Percentiles rank a stretch among this genome's conserved stretches.
phyloP scores from a whole-genome alignment of 92 coral and sea anemone genomes.

The Hydrozoanthus gracilis region DNA sequence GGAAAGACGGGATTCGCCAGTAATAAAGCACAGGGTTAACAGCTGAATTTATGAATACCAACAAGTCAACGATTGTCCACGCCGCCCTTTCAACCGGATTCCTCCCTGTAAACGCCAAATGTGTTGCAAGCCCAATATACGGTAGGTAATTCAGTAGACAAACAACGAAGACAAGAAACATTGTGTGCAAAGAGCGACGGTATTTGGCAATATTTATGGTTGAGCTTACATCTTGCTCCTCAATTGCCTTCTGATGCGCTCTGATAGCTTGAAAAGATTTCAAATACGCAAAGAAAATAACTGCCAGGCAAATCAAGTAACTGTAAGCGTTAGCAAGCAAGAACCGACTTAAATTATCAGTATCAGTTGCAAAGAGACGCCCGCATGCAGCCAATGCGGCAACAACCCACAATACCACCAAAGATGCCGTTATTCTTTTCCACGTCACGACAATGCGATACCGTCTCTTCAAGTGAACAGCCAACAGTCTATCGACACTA shows the following conservation, averaged over 20 bases:
- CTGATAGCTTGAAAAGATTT: background rate
- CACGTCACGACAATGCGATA: slow-evolving; percentile 1
- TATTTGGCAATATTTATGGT: too few species aligned
- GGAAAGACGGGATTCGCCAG: background rate
- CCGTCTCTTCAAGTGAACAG: background rate
- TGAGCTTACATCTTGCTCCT: too few species aligned
- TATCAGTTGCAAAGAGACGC: slow-evolving; percentile 3
- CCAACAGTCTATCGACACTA: slow-evolving; percentile 14
- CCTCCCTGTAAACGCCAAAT: background rate
- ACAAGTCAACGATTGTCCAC: slow-evolving; percentile 1
- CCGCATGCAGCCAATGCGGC: background rate
- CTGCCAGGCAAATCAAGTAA: background rate
- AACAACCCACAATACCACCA: background rate
- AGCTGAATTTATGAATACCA: background rate
- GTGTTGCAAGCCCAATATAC: background rate
- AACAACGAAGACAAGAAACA: too few species aligned
- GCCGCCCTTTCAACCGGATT: background rate
- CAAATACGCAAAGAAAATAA: background rate
- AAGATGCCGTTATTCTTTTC: background rate
- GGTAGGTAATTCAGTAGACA: background rate
- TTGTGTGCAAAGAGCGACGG: too few species aligned
- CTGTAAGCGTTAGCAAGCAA: background rate
- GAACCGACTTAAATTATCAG: background rate
- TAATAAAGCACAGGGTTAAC: background rate
- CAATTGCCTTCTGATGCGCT: background rate